These are phyloP conservation scores for Neodiprion lecontei DNA, from an alignment of 1,140 invertebrate species.

Conservation along the genomic window DNA sequence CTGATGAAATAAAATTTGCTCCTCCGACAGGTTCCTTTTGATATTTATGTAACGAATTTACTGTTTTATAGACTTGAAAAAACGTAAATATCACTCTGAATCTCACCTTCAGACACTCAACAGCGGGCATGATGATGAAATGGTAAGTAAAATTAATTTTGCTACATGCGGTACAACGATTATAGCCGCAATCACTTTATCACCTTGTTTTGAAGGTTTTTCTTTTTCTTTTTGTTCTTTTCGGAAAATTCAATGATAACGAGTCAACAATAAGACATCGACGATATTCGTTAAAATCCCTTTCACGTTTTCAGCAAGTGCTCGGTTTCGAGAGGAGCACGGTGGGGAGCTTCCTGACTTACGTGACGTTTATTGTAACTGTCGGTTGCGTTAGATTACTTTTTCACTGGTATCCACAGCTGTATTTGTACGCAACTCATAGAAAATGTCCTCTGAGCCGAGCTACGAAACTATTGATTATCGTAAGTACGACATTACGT, in stretches of 20 bases:
- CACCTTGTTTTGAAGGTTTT: conserved; percentile 11
- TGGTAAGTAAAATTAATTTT: conserved; percentile 33
- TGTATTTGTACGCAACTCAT: conserved; percentile 79
- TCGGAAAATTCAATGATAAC: neutral
- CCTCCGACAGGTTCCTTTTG: too few species aligned
- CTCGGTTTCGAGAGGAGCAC: conserved; percentile 68
- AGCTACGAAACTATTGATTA: conserved; percentile 81
- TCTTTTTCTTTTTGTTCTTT: neutral
- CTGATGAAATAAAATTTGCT: too few species aligned
- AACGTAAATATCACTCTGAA: conserved; percentile 46
- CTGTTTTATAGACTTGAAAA: conserved; percentile 44
- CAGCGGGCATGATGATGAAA: conserved; percentile 51
- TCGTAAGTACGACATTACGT: conserved; percentile 63
- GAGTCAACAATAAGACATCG: neutral
- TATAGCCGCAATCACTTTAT: neutral
- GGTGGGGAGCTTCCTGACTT: conserved; percentile 64
- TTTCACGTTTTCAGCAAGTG: conserved; percentile 63
- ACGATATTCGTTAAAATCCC: neutral
- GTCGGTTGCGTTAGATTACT: conserved; percentile 79
- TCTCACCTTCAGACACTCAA: conserved; percentile 49
- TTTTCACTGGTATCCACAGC: conserved; percentile 87
- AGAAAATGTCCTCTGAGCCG: conserved; percentile 69
- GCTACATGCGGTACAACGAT: neutral
- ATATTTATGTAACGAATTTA: too few species aligned
- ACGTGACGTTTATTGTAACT: conserved; percentile 70